These are phyloP conservation scores for Dione juno DNA, from an alignment of 2,888 invertebrate genomes.

Conservation along the genomic window DNA sequence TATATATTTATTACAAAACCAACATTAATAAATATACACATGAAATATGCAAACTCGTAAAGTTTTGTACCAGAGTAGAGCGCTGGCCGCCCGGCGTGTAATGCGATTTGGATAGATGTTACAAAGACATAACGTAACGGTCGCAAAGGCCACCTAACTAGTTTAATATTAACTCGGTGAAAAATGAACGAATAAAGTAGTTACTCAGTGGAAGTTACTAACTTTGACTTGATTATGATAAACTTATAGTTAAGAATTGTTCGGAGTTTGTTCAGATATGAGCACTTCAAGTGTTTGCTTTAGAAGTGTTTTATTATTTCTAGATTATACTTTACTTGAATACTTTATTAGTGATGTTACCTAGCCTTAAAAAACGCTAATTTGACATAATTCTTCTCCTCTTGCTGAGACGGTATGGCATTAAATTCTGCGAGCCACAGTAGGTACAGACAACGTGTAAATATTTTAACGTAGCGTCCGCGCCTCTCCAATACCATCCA, in stretches of 20 bases:
- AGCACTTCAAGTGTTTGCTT: slow-evolving; percentile 1
- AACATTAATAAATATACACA: not conserved
- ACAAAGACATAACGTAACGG: slow-evolving; percentile 61
- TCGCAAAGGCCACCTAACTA: slow-evolving; percentile 54
- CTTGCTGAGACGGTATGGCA: too few relatives aligned
- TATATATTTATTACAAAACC: too few relatives aligned
- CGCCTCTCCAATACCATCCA: too few relatives aligned
- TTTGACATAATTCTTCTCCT: too few relatives aligned
- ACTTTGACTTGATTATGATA: slow-evolving; percentile 30
- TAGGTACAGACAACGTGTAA: too few relatives aligned
- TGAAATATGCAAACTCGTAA: slow-evolving; percentile 6
- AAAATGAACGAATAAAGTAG: slow-evolving; percentile 45
- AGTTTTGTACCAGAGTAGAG: slow-evolving; percentile 43
- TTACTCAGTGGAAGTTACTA: slow-evolving; percentile 39
- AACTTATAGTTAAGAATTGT: slow-evolving; percentile 24
- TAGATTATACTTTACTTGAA: not conserved
- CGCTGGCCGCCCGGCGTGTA: slow-evolving; percentile 51
- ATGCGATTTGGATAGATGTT: slow-evolving; percentile 70
- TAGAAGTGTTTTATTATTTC: not conserved
- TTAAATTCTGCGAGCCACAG: too few relatives aligned
- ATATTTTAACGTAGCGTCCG: too few relatives aligned
- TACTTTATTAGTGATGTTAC: too few relatives aligned
- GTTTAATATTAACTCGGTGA: slow-evolving; percentile 55
- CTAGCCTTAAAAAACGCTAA: too few relatives aligned
- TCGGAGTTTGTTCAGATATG: slow-evolving; percentile 18